Evolutionary conservation across 2,797 vertebrate species (phyloP), one percentile per base, ranked within the genome.

Genomic region (Mormyrops attenuatus): DNA sequence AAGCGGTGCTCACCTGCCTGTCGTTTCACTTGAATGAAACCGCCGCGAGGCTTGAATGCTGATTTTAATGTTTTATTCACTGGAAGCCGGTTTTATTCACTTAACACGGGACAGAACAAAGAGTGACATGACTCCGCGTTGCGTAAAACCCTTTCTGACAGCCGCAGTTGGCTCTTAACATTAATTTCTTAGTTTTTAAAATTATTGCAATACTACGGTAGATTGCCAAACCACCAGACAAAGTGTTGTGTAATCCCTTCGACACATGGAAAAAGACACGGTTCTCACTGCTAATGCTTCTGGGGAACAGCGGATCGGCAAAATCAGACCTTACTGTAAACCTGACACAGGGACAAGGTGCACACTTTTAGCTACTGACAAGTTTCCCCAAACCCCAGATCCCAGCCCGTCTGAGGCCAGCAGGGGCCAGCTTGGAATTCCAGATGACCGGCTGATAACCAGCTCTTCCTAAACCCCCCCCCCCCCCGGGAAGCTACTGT

Each of bases 181-280:
- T 73, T 34, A 15, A 3, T 50, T 86, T 50, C 47, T 86, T 86
- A 53, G 47, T 49, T 52, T 86, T 50, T 30, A 15, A 52, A 26
- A 52, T 86, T 22, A 87, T 41, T 87, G 86, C 86, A 20, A 87
- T 87, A 87, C 17, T 55, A 53, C 13, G 84, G 20, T 87, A 55
- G 0, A 53, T 87, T 87, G 86, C 86, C 53, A 38, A 87, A 87
- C 17, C 15, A 17, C 30, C 38, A 22, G 6, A 20, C 50, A 60
- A 22, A 20, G 34, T 3, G 3, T 60, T 57, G 53, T 38, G 86
- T 60, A 87, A 87, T 30, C 17, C 52, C 84, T 57, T 86, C 34
- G 22, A 85, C 22, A 52, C 47, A n/a, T 50, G 22, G 26, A 34
- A 86, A 52, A 55, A 50, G 84, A 34, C 84, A 34, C 22, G 13